Evolutionary conservation across 2,113 vertebrate species (phyloP), one percentile per base, ranked within the genome.

Genomic region (Channa argus): DNA sequence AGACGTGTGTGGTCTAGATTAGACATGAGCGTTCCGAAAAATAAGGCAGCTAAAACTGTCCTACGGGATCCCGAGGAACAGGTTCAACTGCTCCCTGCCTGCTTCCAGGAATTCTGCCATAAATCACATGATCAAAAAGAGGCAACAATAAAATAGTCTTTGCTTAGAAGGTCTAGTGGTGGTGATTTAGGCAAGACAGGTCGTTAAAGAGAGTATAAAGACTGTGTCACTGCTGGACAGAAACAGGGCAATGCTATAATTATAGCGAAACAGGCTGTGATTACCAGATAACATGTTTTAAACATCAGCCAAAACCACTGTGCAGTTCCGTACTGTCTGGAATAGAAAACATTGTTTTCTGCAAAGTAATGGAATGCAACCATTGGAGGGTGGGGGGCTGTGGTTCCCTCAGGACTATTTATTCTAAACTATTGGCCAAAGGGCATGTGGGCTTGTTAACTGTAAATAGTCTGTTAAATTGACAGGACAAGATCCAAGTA

Each of bases 241-340:
- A 66, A 55, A 44, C 44, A 15, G 60, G 52, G 52, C 49, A 83
- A 41, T 13, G 36, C 41, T 75, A 46, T 80, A 86, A 83, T 87
- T 81, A 76, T 37, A 49, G 59, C 55, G 71, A 53, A 77, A 80
- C 66, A 68, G 59, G 74, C 74, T 77, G 71, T 78, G 64, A 83
- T 68, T 74, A 47, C 74, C 49, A 61, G 55, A 80, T 38, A 54
- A 64, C 80, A 60, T 52, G 34, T 50, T 78, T 85, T 33, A 71
- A 75, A 68, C 50, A 72, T 81, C 49, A 63, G 47, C 52, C 53
- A 68, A 46, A 82, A 62, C 43, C 71, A 62, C 33, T n/a, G 55
- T 1, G 0, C 59, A 60, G 59, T 54, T 63, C 13, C 68, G 33
- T 51, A 15, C 33, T 12, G 13, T 6, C 54, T 63, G 38, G 45